Conservation (phyloP, 2,888 invertebrate genomes). For the Stenolophus ochropezus region DNA sequence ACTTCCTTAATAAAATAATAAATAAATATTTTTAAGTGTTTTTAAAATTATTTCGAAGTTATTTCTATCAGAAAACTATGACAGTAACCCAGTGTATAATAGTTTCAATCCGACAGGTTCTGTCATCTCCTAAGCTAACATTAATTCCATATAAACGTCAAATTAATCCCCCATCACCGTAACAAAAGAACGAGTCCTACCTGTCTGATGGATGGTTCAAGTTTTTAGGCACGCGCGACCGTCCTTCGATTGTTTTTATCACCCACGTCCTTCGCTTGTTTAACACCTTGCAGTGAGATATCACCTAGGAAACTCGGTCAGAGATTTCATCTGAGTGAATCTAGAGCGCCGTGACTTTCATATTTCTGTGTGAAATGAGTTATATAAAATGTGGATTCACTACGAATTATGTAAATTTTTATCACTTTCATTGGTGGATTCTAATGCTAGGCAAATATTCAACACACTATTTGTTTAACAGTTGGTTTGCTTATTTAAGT, state of each 20-base stretch:
- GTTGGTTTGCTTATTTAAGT: slow-evolving; percentile 1
- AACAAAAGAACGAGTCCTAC: neutral
- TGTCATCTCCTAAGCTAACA: neutral
- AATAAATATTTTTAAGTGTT: too few species aligned
- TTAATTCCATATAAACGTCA: neutral
- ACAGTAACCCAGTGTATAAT: neutral
- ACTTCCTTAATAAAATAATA: too few species aligned
- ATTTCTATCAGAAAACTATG: neutral
- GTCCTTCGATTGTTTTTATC: slow-evolving; percentile 36
- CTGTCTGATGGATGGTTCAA: neutral
- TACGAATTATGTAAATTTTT: slow-evolving; percentile 31
- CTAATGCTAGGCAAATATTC: neutral
- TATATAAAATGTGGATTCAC: slow-evolving; percentile 18
- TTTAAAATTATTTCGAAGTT: too few species aligned
- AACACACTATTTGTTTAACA: slow-evolving; percentile 16
- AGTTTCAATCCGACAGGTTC: neutral
- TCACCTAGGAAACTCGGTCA: slow-evolving; percentile 14
- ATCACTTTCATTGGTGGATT: slow-evolving; percentile 8
- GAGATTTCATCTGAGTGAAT: slow-evolving; percentile 17
- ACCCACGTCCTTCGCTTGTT: slow-evolving; percentile 27
- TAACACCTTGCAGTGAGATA: neutral
- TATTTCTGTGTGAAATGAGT: slow-evolving; percentile 27
- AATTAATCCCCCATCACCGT: neutral
- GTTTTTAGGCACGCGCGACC: neutral
- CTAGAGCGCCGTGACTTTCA: slow-evolving; percentile 34